Percentiles rank a stretch among this genome's conserved stretches.
These are phyloP conservation scores for Lophius americanus DNA, from an alignment of 2,797 vertebrate genomes.

Conservation along the genomic window DNA sequence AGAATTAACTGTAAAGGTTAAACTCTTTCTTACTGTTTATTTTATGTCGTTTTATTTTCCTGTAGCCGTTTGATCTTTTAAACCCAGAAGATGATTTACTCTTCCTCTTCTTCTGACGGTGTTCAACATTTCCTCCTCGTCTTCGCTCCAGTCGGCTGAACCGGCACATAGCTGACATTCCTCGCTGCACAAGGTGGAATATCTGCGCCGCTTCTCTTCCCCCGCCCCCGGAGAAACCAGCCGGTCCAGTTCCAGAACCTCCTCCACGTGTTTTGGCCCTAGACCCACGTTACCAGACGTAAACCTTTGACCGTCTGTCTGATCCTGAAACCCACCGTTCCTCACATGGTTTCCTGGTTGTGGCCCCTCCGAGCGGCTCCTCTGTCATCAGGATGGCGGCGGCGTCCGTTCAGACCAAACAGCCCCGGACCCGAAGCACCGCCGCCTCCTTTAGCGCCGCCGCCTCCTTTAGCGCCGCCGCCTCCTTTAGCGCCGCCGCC, in stretches of 20 bases:
- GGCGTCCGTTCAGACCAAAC: no score
- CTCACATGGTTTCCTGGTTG: constrained; percentile 63
- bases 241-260: constrained; percentile 35
- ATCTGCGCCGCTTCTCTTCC: background rate
- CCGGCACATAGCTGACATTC: constrained; percentile 29
- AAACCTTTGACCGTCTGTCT: constrained; percentile 67
- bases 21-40: no score
- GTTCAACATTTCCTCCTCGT: no score
- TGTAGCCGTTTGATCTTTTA: no score
- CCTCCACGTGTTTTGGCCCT: constrained; percentile 44
- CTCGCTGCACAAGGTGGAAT: constrained; percentile 27
- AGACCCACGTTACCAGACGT: constrained; percentile 50
- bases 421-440: no score
- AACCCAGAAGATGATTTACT: no score
- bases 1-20: no score
- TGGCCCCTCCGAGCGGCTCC: constrained; percentile 27
- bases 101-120: no score
- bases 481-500: no score
- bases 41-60: no score
- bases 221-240: constrained; percentile 37
- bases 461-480: no score
- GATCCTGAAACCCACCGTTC: constrained; percentile 62
- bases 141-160: background rate
- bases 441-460: no score
- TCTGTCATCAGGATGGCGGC: background rate